Conservation (phyloP, 1,140 invertebrate species). For the Caenorhabditis inopinata region DNA sequence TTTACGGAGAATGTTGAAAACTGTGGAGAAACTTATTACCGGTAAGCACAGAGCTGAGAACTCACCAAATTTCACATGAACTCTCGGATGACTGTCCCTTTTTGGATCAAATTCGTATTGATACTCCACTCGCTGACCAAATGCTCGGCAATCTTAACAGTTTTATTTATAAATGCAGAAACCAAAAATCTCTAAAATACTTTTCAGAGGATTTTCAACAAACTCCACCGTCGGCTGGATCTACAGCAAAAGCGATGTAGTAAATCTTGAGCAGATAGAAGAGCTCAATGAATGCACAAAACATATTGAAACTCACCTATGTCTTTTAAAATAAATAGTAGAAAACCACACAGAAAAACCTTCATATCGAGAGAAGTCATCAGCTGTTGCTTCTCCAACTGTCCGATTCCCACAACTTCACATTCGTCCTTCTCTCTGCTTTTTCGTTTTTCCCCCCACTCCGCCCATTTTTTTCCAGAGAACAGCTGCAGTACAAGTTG, state of each 20-base stretch:
- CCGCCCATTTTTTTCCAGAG: neutral
- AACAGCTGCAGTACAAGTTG: neutral
- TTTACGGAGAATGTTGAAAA: neutral
- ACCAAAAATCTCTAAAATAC: too few species aligned
- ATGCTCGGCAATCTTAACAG: conserved; percentile 2
- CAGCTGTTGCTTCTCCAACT: neutral
- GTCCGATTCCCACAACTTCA: neutral
- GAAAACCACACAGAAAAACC: neutral
- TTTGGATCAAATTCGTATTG: conserved; percentile 38
- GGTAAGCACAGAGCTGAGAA: too few species aligned
- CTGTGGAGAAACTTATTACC: too few species aligned
- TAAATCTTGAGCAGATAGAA: too few species aligned
- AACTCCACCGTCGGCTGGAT: too few species aligned
- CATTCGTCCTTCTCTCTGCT: neutral
- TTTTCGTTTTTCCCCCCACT: neutral
- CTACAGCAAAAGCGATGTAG: too few species aligned
- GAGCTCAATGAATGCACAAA: too few species aligned
- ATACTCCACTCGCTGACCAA: conserved; percentile 33
- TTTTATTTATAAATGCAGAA: too few species aligned
- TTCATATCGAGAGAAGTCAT: neutral
- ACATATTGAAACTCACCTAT: conserved; percentile 3
- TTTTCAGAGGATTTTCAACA: too few species aligned
- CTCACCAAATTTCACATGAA: conserved; percentile 29
- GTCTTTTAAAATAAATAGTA: neutral
- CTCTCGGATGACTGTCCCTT: neutral